These are phyloP conservation scores for Dryobates pubescens DNA, from an alignment of 2,797 vertebrate species.

Conservation along the genomic window DNA sequence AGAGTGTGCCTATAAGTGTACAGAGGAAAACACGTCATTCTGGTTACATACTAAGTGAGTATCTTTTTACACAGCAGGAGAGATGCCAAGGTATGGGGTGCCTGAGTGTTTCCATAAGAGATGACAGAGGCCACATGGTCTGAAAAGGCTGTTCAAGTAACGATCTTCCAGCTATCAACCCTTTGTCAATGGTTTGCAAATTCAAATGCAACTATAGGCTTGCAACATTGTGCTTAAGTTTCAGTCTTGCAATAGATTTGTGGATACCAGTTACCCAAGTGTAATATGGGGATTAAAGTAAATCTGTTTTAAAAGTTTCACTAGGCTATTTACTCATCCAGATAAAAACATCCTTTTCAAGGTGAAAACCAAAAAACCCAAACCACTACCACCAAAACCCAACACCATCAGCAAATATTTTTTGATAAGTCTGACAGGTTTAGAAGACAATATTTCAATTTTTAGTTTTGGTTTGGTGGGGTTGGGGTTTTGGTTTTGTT, in stretches of 20 bases:
- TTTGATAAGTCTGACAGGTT: background rate
- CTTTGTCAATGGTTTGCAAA: background rate
- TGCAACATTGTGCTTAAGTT: background rate
- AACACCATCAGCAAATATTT: background rate
- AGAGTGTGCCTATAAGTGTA: too few species aligned
- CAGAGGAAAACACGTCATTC: background rate
- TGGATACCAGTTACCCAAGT: background rate
- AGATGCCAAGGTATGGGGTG: background rate
- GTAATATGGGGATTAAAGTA: background rate
- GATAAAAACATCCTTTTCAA: background rate
- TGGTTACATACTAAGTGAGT: background rate
- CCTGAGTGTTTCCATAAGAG: background rate
- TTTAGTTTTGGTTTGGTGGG: background rate
- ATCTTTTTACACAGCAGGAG: background rate
- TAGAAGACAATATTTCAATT: constrained; percentile 31
- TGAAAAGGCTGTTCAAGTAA: background rate
- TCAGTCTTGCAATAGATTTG: background rate
- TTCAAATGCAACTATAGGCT: background rate
- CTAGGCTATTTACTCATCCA: background rate
- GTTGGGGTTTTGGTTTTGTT: too few species aligned
- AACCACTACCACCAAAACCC: too few species aligned
- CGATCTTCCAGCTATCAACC: background rate
- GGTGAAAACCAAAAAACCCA: background rate
- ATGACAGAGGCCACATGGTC: fast-evolving
- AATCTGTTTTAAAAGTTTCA: background rate